phyloP scores from a whole-genome alignment of 2,113 vertebrate genomes.

The Carettochelys insculpta region DNA sequence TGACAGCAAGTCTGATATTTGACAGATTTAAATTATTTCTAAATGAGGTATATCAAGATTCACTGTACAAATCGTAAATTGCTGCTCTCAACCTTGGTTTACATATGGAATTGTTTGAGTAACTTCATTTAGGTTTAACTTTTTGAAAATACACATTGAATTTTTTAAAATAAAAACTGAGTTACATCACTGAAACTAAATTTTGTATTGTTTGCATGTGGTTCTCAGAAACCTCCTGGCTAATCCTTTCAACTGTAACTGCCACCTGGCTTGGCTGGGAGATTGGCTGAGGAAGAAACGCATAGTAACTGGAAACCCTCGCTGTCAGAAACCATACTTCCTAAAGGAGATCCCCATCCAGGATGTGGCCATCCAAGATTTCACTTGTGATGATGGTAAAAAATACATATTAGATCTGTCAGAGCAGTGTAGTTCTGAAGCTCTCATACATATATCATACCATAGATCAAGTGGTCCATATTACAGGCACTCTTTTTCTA shows the following conservation, averaged over 20 bases:
- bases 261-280: slow-evolving; percentile 95
- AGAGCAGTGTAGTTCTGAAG: neutral
- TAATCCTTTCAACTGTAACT: slow-evolving; percentile 99
- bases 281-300: slow-evolving; percentile 97
- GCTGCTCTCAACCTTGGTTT: slow-evolving; percentile 38
- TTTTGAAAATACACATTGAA: slow-evolving; percentile 13
- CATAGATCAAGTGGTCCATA: neutral
- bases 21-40: slow-evolving; percentile 76
- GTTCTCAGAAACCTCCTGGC: slow-evolving; percentile 91
- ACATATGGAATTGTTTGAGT: slow-evolving; percentile 1
- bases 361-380: slow-evolving; percentile 97
- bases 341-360: slow-evolving; percentile 98
- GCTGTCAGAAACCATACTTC: slow-evolving; percentile 97
- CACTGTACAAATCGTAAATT: slow-evolving; percentile 39
- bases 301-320: slow-evolving; percentile 96
- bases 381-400: slow-evolving; percentile 96
- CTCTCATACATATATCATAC: neutral
- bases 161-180: neutral
- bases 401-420: neutral
- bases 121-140: neutral
- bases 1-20: slow-evolving; percentile 71
- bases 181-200: neutral
- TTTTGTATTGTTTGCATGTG: neutral
- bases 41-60: slow-evolving; percentile 62
- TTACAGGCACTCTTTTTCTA: neutral